Base-by-base conservation (phyloP, 2,888 invertebrate genomes). In the Drosophila atripex region DNA sequence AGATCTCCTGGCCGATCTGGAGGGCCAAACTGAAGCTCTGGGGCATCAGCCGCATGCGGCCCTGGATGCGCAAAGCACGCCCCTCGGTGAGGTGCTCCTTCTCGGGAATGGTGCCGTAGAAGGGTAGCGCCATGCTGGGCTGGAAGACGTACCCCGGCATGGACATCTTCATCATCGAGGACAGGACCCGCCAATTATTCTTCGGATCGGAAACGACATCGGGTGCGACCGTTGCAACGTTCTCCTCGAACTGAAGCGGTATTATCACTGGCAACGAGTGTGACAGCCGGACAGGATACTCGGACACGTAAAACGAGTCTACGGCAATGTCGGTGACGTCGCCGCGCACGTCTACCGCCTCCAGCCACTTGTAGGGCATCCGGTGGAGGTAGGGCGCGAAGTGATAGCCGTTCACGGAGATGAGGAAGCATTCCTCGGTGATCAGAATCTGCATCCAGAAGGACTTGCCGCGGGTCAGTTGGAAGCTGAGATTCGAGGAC, bases 1-100 rank as follows among this genome's bases (percentile, higher is more conserved):
- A 95, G 71, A 95, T 92, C 73, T 93, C 92, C 52, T 93, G 91
- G 3, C 92, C 92, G 76, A 93, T 93, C 91, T 95, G 94, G 64
- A 96, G 91, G 89, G 96, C 95, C 47, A 96, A 91, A 53, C 93
- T 93, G 90, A 96, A 95, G 60, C 94, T 94, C 88, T 95, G 94
- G 7, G 96, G 95, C 71, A 95, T 91, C 14, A 95, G 92, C 77
- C 95, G 95, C 38, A 96, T 93, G 87, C 94, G 94, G 74, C 92
- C 94, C 72, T 91, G 91, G 45, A 94, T 92, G 65, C 93, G 92
- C 43, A 94, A 78, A 43, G 92, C 91, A 75, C 92, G 91, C 7
- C 93, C 93, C 39, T 84, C 73, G 16, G 87, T 80, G 56, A 94
- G 91, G 14, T 91, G 51, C 21, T 51, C 55, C 1, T 57, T 43